Percentiles rank a stretch among this genome's conserved stretches.
These are phyloP conservation scores for Metallyticus violacea DNA, from an alignment of 2,888 invertebrate species.

Conservation along the genomic window DNA sequence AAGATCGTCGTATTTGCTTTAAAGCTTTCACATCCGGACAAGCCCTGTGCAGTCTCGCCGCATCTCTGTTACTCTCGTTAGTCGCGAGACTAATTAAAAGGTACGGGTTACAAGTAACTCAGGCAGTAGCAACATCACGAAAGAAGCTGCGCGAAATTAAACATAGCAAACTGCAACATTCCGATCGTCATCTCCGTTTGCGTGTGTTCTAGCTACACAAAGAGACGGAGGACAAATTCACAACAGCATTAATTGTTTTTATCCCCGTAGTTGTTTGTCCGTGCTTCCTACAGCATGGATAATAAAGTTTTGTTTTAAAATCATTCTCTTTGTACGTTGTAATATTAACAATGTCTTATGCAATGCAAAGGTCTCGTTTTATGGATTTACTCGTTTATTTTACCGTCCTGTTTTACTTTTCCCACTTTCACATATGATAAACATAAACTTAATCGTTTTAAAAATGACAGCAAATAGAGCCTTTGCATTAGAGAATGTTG, in stretches of 20 bases:
- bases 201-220: background rate
- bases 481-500: no score
- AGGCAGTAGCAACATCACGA: background rate
- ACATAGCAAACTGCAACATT: slow-evolving; percentile 2
- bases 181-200: background rate
- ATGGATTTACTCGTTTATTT: no score
- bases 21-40: background rate
- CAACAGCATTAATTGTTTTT: background rate
- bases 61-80: background rate
- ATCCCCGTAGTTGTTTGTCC: background rate
- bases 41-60: background rate
- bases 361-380: no score
- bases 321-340: no score
- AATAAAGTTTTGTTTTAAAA: no score
- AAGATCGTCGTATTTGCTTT: background rate
- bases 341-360: no score
- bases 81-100: background rate
- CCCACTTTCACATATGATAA: no score
- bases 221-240: background rate
- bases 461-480: no score
- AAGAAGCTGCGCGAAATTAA: background rate
- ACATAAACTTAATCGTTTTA: no score
- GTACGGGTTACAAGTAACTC: background rate
- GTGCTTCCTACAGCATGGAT: no score
- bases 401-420: no score